Percentiles rank a stretch among this genome's conserved stretches.
Evolutionary conservation across 2,113 vertebrate genomes (phyloP).

Genomic region (Megatriorchis doriae): DNA sequence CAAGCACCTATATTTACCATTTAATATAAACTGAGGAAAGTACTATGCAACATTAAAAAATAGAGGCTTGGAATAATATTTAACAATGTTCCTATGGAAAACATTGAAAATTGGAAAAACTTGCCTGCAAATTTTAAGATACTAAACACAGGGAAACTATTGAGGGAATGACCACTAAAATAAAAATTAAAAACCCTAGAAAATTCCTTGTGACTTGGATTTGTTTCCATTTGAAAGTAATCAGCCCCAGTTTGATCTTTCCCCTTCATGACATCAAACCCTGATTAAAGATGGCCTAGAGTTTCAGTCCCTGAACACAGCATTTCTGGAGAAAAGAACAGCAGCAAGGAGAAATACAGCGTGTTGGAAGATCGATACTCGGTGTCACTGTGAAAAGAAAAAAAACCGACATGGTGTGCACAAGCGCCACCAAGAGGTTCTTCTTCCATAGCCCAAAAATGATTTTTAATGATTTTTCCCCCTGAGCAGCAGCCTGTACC

Average conservation of each 20-base stretch:
- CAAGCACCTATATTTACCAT: background rate
- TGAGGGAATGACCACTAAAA: background rate
- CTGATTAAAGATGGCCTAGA: background rate
- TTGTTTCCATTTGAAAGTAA: background rate
- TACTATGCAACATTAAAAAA: background rate
- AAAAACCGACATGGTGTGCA: background rate
- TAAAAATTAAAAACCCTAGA: background rate
- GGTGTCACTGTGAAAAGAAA: background rate
- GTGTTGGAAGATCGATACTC: background rate
- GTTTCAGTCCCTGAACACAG: background rate
- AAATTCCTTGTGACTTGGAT: background rate
- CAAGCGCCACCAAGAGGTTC: conserved; percentile 7
- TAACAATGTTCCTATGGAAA: background rate
- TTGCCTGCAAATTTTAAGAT: background rate
- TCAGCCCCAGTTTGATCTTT: background rate
- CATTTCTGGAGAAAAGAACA: background rate
- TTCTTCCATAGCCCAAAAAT: background rate
- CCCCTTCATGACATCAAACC: background rate
- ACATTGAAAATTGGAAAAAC: background rate
- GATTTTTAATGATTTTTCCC: background rate
- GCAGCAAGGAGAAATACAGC: background rate
- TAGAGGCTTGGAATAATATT: background rate
- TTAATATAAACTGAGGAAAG: background rate
- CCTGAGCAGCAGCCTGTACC: background rate
- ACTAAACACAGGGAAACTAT: background rate